phyloP scores from a whole-genome alignment of 2,113 vertebrate genomes.

The Pontoporia blainvillei region DNA sequence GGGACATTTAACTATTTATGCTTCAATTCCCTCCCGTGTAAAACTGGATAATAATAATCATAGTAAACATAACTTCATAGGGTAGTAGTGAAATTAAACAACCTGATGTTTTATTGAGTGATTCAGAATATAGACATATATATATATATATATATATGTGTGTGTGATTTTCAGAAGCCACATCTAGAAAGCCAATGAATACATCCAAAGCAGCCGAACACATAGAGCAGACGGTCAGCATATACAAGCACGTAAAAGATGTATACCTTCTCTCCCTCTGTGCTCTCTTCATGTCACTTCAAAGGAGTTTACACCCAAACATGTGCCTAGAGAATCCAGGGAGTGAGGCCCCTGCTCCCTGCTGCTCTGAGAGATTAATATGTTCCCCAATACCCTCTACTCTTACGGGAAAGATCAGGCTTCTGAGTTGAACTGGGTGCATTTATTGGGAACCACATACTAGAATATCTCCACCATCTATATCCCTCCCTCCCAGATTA shows the following conservation, averaged over 20 bases:
- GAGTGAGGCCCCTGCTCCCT: background rate
- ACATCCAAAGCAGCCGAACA: background rate
- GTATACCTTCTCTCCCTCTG: background rate
- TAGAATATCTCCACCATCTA: background rate
- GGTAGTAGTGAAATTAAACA: background rate
- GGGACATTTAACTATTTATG: background rate
- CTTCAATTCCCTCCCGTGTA: background rate
- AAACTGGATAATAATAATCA: background rate
- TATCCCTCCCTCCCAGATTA: background rate
- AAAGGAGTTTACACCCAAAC: background rate
- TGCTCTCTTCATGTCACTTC: background rate
- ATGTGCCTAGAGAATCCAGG: background rate
- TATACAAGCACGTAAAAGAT: background rate
- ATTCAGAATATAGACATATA: background rate
- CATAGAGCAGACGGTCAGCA: background rate
- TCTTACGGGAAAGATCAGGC: constrained; percentile 40
- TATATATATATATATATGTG: no score
- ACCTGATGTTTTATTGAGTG: background rate
- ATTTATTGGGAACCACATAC: background rate
- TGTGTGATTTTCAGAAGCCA: background rate
- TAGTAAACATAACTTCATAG: background rate
- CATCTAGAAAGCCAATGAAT: background rate
- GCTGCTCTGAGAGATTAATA: background rate
- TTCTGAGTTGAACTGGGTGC: constrained; percentile 3
- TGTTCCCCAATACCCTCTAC: background rate